A percentile compares a stretch with the other conserved stretches of the same genome.
Evolutionary conservation across 2,113 vertebrate genomes (phyloP).

Genomic region (Nanger granti): DNA sequence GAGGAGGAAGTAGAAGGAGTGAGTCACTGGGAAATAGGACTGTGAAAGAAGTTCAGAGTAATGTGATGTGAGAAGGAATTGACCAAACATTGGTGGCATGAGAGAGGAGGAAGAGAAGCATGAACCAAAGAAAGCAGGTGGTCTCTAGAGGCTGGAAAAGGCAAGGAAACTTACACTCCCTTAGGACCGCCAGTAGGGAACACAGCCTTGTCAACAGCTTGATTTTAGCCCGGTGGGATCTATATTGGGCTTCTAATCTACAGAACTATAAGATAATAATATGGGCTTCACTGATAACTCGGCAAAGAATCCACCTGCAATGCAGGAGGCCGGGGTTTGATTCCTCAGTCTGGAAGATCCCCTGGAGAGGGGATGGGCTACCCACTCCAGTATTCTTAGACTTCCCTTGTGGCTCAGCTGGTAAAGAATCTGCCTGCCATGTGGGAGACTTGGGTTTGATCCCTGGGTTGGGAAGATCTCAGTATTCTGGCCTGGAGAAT

Average conservation of each 20-base stretch:
- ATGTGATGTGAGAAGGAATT: not conserved
- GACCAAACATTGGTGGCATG: not conserved
- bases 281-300: not conserved
- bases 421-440: not conserved
- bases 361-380: not conserved
- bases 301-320: not conserved
- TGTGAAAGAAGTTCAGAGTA: not conserved
- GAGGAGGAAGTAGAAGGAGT: not conserved
- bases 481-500: not conserved
- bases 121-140: not conserved
- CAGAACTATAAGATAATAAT: not conserved
- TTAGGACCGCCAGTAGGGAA: not conserved
- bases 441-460: not conserved
- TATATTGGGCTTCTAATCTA: not conserved
- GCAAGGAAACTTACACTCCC: not conserved
- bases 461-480: not conserved
- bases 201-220: not conserved
- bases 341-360: not conserved
- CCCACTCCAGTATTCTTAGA: not conserved
- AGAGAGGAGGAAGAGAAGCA: not conserved
- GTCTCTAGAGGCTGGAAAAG: not conserved
- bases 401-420: not conserved
- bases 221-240: not conserved
- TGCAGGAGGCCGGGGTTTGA: not conserved
- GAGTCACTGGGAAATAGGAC: not conserved